Base-by-base conservation (phyloP, 2,113 vertebrate species). In the Microcebus murinus region DNA sequence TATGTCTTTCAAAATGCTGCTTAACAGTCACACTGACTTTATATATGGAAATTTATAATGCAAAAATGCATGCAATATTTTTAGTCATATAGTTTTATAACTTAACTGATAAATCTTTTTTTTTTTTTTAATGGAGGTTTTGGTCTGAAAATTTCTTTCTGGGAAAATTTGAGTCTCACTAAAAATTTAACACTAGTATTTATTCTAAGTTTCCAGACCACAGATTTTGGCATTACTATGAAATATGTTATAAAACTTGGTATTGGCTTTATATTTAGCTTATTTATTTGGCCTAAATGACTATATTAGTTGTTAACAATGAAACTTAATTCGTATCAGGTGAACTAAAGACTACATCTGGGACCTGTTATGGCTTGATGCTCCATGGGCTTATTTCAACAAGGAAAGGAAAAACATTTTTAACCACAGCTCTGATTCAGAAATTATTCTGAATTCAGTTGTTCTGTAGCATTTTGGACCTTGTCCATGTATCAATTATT, bases 311-410 rank as follows among this genome's bases (percentile, higher is more conserved):
- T 94, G 74, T 89, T 95, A 92, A 98, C 96, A 97, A 96, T 96
- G 91, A 96, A 96, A 84, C 84, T 96, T 98, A 98, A 97, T 97
- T 97, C 48, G 36, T 85, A 96, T 95, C 93, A 96, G 95, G 91
- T 95, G 93, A 95, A 48, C 52, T 68, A 57, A 50, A 52, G 29
- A 42, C 79, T 39, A 68, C 93, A 94, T 81, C 89, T 97, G 97
- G 96, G 67, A 59, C 70, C 70, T 90, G 71, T 97, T 95, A 87
- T 0, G 31, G 81, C 70, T 87, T 86, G 59, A 74, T 45, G 70
- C 61, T 94, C 25, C 59, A 2, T 93, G 94, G 74, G 59, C 92
- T 87, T 96, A 71, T 95, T 98, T 95, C 91, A 71, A 74, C 86
- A 85, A 96, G 91, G 90, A 97, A 76, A 98, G 84, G 90, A 95